phyloP scores from a whole-genome alignment of 2,113 vertebrate species.

The Labrus mixtus region DNA sequence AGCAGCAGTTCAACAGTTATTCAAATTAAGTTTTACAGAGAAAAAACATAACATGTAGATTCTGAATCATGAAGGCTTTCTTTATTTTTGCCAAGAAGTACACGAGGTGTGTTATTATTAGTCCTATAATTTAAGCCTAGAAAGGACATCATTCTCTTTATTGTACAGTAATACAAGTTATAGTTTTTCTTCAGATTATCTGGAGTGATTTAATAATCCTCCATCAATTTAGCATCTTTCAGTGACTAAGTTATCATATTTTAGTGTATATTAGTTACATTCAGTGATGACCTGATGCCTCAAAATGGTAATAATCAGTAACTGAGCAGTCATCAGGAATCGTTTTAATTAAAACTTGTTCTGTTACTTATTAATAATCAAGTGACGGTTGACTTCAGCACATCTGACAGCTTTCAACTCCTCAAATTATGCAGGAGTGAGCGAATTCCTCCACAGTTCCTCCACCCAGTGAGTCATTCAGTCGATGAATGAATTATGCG shows the following conservation, averaged over 20 bases:
- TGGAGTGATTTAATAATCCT: too few species aligned
- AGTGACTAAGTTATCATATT: neutral
- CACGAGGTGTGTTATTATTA: too few species aligned
- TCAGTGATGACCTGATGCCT: neutral
- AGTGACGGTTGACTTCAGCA: neutral
- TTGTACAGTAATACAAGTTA: too few species aligned
- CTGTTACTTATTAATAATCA: neutral
- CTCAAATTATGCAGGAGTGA: neutral
- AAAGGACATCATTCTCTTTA: too few species aligned
- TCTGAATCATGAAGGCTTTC: too few species aligned
- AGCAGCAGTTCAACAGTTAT: too few species aligned
- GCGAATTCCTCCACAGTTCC: neutral
- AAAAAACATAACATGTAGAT: too few species aligned
- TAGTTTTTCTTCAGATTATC: too few species aligned
- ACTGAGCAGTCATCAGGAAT: neutral
- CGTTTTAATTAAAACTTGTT: neutral
- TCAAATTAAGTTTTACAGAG: too few species aligned
- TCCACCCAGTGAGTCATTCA: constrained; percentile 1
- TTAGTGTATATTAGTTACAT: neutral
- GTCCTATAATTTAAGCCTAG: too few species aligned
- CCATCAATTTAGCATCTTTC: neutral
- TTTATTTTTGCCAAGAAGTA: too few species aligned
- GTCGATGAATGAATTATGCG: neutral
- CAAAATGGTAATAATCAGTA: neutral
- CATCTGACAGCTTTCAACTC: neutral